A percentile compares a stretch with the other conserved stretches of the same genome.
Evolutionary conservation across 2,888 invertebrate species (phyloP).

Genomic region (Steinernema carpocapsae): DNA sequence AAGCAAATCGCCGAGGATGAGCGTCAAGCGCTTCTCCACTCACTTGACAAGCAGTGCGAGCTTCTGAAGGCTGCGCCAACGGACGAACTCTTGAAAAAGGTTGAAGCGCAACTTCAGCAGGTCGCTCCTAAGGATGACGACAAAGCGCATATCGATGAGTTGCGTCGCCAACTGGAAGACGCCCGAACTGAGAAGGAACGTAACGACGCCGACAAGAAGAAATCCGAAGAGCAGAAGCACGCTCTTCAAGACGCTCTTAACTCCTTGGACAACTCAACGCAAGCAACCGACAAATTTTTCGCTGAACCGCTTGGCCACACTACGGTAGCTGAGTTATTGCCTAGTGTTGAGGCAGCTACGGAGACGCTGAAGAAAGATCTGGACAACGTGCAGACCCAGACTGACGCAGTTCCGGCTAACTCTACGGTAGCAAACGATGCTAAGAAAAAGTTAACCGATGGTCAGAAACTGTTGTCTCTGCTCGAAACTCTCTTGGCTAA

Average conservation of each 20-base stretch:
- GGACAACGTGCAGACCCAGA: background rate
- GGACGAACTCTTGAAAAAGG: conserved; percentile 20
- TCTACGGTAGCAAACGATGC: background rate
- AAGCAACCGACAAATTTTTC: background rate
- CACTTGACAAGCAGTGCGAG: conserved; percentile 25
- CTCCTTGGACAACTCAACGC: background rate
- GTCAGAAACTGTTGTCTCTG: background rate
- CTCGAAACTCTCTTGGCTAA: background rate
- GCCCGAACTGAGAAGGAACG: conserved; percentile 10
- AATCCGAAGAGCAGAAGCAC: background rate
- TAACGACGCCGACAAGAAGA: background rate
- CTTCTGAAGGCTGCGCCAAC: conserved; percentile 10
- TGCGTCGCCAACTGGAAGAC: conserved; percentile 28
- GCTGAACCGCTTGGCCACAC: background rate
- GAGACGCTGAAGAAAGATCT: conserved; percentile 2
- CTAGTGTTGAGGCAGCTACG: background rate
- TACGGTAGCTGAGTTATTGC: background rate
- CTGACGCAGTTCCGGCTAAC: background rate
- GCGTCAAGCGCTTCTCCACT: background rate
- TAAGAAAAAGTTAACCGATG: background rate
- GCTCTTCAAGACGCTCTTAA: background rate
- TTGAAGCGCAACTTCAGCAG: conserved; percentile 19
- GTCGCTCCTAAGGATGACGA: conserved; percentile 2
- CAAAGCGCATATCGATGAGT: conserved; percentile 10
- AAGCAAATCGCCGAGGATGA: background rate